These are phyloP conservation scores for Erebia aethiops DNA, from an alignment of 2,888 invertebrate genomes.

Conservation along the genomic window DNA sequence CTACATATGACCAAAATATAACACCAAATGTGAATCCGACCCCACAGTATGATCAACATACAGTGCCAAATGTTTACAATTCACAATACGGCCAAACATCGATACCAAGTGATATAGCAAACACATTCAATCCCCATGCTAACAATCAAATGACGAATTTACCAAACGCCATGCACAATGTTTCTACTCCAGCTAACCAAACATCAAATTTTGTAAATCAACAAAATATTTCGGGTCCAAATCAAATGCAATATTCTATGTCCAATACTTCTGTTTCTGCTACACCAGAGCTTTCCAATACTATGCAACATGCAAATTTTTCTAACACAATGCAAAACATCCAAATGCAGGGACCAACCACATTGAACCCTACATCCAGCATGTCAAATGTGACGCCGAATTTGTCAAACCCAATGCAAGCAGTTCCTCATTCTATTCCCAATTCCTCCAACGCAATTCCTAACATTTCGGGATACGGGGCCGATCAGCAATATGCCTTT, in stretches of 20 bases:
- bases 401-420: slow-evolving; percentile 27
- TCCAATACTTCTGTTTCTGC: slow-evolving; percentile 19
- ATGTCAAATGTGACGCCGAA: slow-evolving; percentile 13
- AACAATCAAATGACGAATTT: slow-evolving; percentile 21
- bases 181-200: slow-evolving; percentile 12
- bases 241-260: slow-evolving; percentile 32
- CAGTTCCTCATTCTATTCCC: slow-evolving; percentile 25
- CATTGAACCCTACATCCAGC: not conserved
- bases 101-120: slow-evolving; percentile 16
- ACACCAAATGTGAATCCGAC: not conserved
- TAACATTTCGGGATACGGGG: slow-evolving; percentile 41
- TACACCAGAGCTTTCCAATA: slow-evolving; percentile 15
- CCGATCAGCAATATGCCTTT: slow-evolving; percentile 55
- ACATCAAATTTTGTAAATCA: slow-evolving; percentile 10
- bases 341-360: slow-evolving; percentile 2
- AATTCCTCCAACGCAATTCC: slow-evolving; percentile 25
- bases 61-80: not conserved
- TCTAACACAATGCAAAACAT: slow-evolving; percentile 26
- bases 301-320: slow-evolving; percentile 24
- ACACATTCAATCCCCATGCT: slow-evolving; percentile 14
- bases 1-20: not conserved
- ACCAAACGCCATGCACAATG: slow-evolving; percentile 23
- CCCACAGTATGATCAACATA: not conserved
- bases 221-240: slow-evolving; percentile 19
- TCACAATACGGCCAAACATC: slow-evolving; percentile 2